These are phyloP conservation scores for Prietella phreatophila DNA, from an alignment of 2,113 vertebrate species.

Conservation along the genomic window DNA sequence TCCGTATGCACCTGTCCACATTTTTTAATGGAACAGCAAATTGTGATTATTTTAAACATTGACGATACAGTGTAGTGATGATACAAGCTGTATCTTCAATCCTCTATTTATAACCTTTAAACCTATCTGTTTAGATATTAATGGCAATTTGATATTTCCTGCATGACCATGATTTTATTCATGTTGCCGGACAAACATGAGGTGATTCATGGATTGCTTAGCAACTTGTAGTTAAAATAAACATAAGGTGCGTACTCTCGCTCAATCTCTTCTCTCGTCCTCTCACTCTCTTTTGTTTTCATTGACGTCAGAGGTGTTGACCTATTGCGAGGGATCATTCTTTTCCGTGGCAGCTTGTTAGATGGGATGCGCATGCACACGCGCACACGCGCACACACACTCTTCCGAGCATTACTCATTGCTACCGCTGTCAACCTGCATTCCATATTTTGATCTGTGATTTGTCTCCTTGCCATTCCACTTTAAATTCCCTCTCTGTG, in stretches of 20 bases:
- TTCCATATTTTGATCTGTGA: conserved; percentile 46
- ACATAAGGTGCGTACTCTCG: conserved; percentile 25
- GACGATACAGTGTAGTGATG: neutral
- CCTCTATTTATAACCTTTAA: neutral
- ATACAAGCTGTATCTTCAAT: neutral
- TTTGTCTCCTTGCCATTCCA: conserved; percentile 17
- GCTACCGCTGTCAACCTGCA: conserved; percentile 52
- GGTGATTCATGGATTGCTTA: conserved; percentile 46
- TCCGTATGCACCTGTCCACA: neutral
- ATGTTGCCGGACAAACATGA: conserved; percentile 26
- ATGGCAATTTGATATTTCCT: conserved; percentile 33
- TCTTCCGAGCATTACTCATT: conserved; percentile 35
- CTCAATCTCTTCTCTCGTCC: conserved; percentile 16
- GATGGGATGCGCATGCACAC: conserved; percentile 50
- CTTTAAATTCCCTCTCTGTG: conserved; percentile 62
- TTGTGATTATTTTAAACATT: neutral
- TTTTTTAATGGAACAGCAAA: neutral
- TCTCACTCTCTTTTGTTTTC: conserved; percentile 66
- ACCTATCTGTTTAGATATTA: neutral
- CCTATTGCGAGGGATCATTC: conserved; percentile 72
- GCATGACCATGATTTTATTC: conserved; percentile 32
- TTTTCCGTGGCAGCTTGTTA: conserved; percentile 74
- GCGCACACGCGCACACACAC: conserved; percentile 17
- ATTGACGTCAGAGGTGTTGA: conserved; percentile 76
- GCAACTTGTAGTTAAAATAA: conserved; percentile 48